Evolutionary conservation across 2,888 invertebrate species (phyloP).

Genomic region (Xylocampa areola): DNA sequence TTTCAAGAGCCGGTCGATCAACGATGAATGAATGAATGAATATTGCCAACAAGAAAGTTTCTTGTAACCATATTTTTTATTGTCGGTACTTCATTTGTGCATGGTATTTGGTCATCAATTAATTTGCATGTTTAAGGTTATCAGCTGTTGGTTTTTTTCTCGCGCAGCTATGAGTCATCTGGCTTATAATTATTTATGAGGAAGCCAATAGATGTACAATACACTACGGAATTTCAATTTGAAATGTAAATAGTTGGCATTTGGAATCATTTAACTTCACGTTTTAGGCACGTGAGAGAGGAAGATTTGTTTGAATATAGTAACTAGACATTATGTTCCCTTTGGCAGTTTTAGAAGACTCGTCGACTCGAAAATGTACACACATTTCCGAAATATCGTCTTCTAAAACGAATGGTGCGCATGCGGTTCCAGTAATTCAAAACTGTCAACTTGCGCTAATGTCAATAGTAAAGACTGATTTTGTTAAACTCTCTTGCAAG

Average conservation of each 20-base stretch:
- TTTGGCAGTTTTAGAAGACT: too few relatives aligned
- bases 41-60: slow-evolving; percentile 56
- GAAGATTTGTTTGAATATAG: too few relatives aligned
- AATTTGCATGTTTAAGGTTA: slow-evolving; percentile 35
- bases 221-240: slow-evolving; percentile 1
- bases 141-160: slow-evolving; percentile 22
- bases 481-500: too few relatives aligned
- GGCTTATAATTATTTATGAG: slow-evolving; percentile 20
- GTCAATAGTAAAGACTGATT: too few relatives aligned
- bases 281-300: slow-evolving; percentile 28
- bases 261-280: slow-evolving; percentile 3
- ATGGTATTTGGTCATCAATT: slow-evolving; percentile 33
- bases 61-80: slow-evolving; percentile 34
- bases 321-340: too few relatives aligned
- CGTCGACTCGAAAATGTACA: too few relatives aligned
- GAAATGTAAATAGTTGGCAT: slow-evolving; percentile 8
- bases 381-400: too few relatives aligned
- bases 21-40: slow-evolving; percentile 64
- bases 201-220: slow-evolving; percentile 6
- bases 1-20: slow-evolving; percentile 56
- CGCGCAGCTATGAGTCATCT: slow-evolving; percentile 27
- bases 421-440: too few relatives aligned
- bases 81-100: slow-evolving; percentile 24
- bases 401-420: too few relatives aligned
- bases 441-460: too few relatives aligned